Base-by-base conservation (phyloP, 2,797 vertebrate species). In the Coccyzus lansbergi region DNA sequence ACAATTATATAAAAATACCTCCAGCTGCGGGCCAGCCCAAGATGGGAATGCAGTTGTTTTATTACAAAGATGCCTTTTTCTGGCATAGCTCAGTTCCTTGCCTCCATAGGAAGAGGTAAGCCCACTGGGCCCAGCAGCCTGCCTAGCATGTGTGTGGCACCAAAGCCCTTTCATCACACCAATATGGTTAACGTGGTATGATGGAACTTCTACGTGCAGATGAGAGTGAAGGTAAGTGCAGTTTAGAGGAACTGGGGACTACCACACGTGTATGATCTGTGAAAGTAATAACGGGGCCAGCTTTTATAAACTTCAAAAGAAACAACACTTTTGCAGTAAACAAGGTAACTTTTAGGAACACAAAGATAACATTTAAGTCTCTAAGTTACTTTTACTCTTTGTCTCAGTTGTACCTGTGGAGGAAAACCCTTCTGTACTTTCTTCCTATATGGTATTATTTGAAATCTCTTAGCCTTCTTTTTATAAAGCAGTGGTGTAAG, bases 161-260 rank as follows among this genome's bases (percentile, higher is more conserved):
- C 36, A 19, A 20, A 84, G 51, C 4, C 64, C 28, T 36, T 74
- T 8, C 44, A 42, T 38, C 71, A 31, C 3, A 58, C 49, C 65
- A 55, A 18, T 26, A 52, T 1, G 2, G 26, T 56, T 63, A 70
- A 70, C 0, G 0, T 10, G 64, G 21, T 19, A 56, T 4, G 26
- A 85, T 10, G 10, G 29, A 78, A 10, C 36, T 40, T 74, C 25
- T 48, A 42, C 14, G 26, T 21, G 21, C 15, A 33, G 21, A 20
- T 2, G 28, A 24, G 20, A 29, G 31, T 28, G 38, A 70, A 72
- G 20, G 21, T 20, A 76, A 48, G 48, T 10, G 38, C 16, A 15
- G 16, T 36, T 58, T 53, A 77, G 7, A 64, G 21, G 38, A 71
- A n/a, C 1, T 83, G 40, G 38, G 17, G 31, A 84, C 51, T 56